A percentile compares a stretch with the other conserved stretches of the same genome.
Conservation (phyloP, 2,113 vertebrate genomes). For the Stegastes partitus region DNA sequence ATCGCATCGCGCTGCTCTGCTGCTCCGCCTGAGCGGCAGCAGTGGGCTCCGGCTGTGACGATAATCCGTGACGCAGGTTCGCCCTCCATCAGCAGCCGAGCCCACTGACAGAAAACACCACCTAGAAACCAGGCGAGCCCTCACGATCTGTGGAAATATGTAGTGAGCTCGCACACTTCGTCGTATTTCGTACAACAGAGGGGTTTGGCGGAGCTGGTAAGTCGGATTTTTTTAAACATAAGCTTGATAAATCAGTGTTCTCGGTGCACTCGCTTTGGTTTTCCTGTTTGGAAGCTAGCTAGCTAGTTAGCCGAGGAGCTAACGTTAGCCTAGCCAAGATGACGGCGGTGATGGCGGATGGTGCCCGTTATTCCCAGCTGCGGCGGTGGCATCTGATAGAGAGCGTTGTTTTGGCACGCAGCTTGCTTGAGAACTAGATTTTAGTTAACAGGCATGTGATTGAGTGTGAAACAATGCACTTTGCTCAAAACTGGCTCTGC, state of each 20-base stretch:
- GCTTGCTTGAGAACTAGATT: fast-evolving
- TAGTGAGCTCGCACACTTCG: slow-evolving; percentile 48
- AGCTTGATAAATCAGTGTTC: not conserved
- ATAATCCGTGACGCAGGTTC: slow-evolving; percentile 69
- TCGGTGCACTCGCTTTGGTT: not conserved
- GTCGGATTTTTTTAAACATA: not conserved
- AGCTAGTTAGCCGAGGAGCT: slow-evolving; percentile 49
- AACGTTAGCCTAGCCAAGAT: slow-evolving; percentile 73
- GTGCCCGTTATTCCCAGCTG: slow-evolving; percentile 71
- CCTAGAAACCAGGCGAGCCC: slow-evolving; percentile 43
- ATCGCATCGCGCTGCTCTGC: not conserved
- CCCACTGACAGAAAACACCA: slow-evolving; percentile 68
- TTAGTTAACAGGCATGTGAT: fast-evolving
- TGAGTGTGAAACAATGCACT: fast-evolving
- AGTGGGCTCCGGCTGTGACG: slow-evolving; percentile 68
- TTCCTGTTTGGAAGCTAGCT: slow-evolving; percentile 8
- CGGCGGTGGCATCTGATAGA: slow-evolving; percentile 11
- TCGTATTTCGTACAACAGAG: slow-evolving; percentile 53
- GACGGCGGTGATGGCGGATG: slow-evolving; percentile 68
- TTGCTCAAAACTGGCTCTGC: fast-evolving
- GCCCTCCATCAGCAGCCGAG: slow-evolving; percentile 71
- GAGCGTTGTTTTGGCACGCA: not conserved
- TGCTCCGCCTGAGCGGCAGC: slow-evolving; percentile 17
- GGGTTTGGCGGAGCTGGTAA: slow-evolving; percentile 64
- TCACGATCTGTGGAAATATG: slow-evolving; percentile 73